Base-by-base conservation (phyloP, 2,888 invertebrate genomes). In the Drosophila barbarae region DNA sequence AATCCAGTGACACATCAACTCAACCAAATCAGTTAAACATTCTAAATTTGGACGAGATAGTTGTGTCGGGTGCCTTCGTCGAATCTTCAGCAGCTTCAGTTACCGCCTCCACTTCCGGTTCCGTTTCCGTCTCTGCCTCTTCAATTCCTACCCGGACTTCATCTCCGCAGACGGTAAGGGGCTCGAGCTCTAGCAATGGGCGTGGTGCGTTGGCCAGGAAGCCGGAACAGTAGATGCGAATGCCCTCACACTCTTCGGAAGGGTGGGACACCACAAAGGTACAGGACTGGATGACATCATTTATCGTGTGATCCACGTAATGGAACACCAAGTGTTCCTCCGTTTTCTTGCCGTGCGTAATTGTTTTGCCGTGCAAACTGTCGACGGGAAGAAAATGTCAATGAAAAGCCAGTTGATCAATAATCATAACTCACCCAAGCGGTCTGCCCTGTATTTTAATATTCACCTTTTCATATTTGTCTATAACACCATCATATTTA, bases 221-320 rank as follows among this genome's bases (percentile, higher is more conserved):
- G 47, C 80, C 85, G 46, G 87, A 81, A 67, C 88, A 87, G 18
- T 77, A 72, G n/a, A 81, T 85, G 54, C 75, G 73, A 72, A 87
- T 88, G 18, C 75, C 71, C 68, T 87, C 87, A 47, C 87, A 87
- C 61, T 77, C 74, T n/a, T 74, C 80, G 30, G 79, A 78, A 30
- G 55, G 63, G 55, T 67, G 69, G 65, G 74, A 71, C 21, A 86
- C 59, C 57, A 80, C 79, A 73, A 87, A 87, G 42, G 83, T 86
- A 72, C 87, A 87, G 61, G 76, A 83, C 70, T 87, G 88, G 42
- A 87, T 85, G 52, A 88, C 77, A 58, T 88, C 87, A 58, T 81
- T 73, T 15, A 73, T 73, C 5, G 87, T 87, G 61, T 87, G 84
- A 69, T 87, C 87, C 71, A 87, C 80, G 52, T 86, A 85, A 56